Evolutionary conservation across 2,797 vertebrate genomes (phyloP).

Genomic region (Distichodus sexfasciatus): DNA sequence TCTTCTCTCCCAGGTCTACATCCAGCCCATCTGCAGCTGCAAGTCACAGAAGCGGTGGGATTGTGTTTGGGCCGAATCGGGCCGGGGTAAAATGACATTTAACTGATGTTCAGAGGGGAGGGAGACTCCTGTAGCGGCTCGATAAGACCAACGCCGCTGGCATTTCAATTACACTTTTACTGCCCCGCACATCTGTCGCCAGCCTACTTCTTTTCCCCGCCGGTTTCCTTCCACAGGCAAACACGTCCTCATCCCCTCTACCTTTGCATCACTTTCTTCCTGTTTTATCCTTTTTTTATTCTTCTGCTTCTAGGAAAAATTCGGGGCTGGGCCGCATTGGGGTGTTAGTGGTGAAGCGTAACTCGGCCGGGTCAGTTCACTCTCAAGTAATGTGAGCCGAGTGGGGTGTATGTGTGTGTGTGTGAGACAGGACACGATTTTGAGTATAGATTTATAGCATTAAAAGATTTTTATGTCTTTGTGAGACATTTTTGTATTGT

Average conservation of each 20-base stretch:
- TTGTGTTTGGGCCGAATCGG: conserved; percentile 82
- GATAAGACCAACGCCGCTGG: conserved; percentile 87
- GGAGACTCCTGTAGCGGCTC: conserved; percentile 81
- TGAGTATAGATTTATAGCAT: too few relatives aligned
- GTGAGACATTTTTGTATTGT: too few relatives aligned
- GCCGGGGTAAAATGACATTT: conserved; percentile 85
- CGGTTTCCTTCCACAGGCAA: conserved; percentile 52
- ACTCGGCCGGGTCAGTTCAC: conserved; percentile 55
- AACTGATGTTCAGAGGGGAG: conserved; percentile 86
- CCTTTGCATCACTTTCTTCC: conserved; percentile 42
- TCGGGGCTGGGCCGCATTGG: conserved; percentile 61
- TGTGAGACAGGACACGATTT: too few relatives aligned
- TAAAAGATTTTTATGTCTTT: too few relatives aligned
- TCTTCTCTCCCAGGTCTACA: conserved; percentile 59
- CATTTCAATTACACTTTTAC: conserved; percentile 87
- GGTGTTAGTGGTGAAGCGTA: conserved; percentile 71
- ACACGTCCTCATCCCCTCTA: conserved; percentile 59
- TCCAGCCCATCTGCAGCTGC: conserved; percentile 65
- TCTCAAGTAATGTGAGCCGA: conserved; percentile 11
- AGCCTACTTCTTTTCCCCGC: conserved; percentile 60
- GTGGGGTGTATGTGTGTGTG: neutral
- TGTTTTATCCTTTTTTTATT: conserved; percentile 33
- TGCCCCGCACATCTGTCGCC: conserved; percentile 84
- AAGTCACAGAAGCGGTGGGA: conserved; percentile 66
- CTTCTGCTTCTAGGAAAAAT: conserved; percentile 67